Percentiles rank a stretch among this genome's conserved stretches.
These are phyloP conservation scores for Micoletzkya japonica DNA, from an alignment of 2,888 invertebrate species.

Conservation along the genomic window DNA sequence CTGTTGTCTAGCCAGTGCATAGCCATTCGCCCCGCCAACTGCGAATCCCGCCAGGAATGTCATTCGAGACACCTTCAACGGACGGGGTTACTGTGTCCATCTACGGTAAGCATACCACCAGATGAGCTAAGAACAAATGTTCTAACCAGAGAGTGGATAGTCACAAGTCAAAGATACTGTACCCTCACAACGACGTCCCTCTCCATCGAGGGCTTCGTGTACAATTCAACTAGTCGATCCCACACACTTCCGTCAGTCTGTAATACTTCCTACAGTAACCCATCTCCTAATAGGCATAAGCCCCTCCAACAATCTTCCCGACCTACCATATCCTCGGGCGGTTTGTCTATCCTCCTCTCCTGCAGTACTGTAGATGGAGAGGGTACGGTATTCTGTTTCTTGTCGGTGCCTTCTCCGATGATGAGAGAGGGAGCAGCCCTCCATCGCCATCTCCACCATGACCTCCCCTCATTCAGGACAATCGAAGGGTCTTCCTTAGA, in stretches of 20 bases:
- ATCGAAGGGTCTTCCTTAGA: not conserved
- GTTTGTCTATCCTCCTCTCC: slow-evolving; percentile 1
- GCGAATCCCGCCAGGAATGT: slow-evolving; percentile 46
- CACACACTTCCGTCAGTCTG: slow-evolving; percentile 32
- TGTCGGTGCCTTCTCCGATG: slow-evolving; percentile 11
- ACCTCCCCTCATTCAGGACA: no score
- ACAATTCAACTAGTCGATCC: slow-evolving; percentile 42
- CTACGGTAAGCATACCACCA: not conserved
- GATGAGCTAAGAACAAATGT: not conserved
- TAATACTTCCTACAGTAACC: no score
- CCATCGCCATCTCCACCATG: slow-evolving; percentile 25
- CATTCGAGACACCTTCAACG: slow-evolving; percentile 43
- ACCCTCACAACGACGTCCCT: slow-evolving; percentile 39
- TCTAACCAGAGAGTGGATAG: not conserved
- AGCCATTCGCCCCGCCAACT: slow-evolving; percentile 46
- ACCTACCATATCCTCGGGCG: not conserved
- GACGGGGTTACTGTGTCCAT: no score
- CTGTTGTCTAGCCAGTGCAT: slow-evolving; percentile 39
- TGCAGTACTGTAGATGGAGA: not conserved
- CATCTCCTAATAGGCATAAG: no score
- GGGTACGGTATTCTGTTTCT: not conserved
- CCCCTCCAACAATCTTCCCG: no score
- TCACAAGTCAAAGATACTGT: not conserved
- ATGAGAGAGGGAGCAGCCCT: slow-evolving; percentile 1
- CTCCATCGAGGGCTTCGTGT: slow-evolving; percentile 43